Base-by-base conservation (phyloP, 2,888 invertebrate genomes). In the Pseudococcus viburni region DNA sequence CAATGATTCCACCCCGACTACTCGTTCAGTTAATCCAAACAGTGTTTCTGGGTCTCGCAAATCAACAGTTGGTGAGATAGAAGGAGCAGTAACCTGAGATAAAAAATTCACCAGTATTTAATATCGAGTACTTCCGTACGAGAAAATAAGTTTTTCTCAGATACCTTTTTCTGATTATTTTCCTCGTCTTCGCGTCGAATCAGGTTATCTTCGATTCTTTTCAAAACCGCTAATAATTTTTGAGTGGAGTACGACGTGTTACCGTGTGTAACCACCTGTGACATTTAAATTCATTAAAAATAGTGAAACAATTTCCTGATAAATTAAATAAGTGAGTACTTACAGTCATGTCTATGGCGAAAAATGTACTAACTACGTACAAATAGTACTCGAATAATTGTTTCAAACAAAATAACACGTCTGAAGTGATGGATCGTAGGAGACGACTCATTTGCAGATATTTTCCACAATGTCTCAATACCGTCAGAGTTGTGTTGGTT, bases 311-410 rank as follows among this genome's bases (percentile, higher is more conserved):
- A 84, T 26, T 12, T 7, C 33, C 42, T 9, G 17, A 5, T 15
- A 15, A 51, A 51, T 51, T 51, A 0, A 12, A 4, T 51, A 15
- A 5, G 51, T 12, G 12, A 33, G 48, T 89, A 92, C 93, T 92
- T 91, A 93, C 96, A 33, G 26, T 88, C 89, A 96, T 93, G 92
- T 96, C 96, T 0, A 94, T 94, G 0, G 96, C 95, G 91, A 98
- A 98, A 91, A 98, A 97, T 59, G 94, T 93, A 91, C 97, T 96
- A 0, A 98, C 97, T 0, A 97, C 94, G 91, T 95, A 98, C 88
- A 98, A 94, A 92, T 98, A 99, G 91, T 96, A 97, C 91, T 99
- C 98, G 92, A 97, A 97, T 26, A 99, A 93, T 91, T 99, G 98
- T 90, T 96, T 95, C 95, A 98, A 96, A 89, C 96, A 95, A 91